A percentile compares a stretch with the other conserved stretches of the same genome.
phyloP scores from a whole-genome alignment of 2,888 invertebrate species.

The Dasypolia templi region DNA sequence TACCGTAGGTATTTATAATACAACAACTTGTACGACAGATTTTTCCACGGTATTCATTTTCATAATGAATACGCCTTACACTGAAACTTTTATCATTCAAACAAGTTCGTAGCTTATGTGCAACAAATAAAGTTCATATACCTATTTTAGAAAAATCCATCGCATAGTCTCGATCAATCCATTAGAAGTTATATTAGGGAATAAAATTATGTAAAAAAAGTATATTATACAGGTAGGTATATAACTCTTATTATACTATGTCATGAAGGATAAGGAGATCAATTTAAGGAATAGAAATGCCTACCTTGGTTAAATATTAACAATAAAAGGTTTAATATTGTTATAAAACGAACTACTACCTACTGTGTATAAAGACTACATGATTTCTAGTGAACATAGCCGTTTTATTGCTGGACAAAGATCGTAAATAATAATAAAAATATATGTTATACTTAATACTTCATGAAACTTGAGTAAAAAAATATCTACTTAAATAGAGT shows the following conservation, averaged over 20 bases:
- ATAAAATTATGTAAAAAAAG: slow-evolving; percentile 21
- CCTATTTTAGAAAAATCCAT: slow-evolving; percentile 4
- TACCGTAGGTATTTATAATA: too few relatives aligned
- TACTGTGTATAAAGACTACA: slow-evolving; percentile 77
- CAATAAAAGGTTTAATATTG: slow-evolving; percentile 66
- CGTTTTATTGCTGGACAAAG: slow-evolving; percentile 49
- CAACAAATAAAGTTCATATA: slow-evolving; percentile 8
- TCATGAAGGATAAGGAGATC: slow-evolving; percentile 81
- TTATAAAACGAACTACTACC: slow-evolving; percentile 74
- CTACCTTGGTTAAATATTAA: slow-evolving; percentile 61
- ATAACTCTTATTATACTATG: slow-evolving; percentile 55
- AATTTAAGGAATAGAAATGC: slow-evolving; percentile 86
- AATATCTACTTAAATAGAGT: slow-evolving; percentile 11
- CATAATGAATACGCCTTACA: not conserved
- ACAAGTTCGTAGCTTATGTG: not conserved
- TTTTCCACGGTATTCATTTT: not conserved
- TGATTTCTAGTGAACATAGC: slow-evolving; percentile 61
- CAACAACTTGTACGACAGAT: too few relatives aligned
- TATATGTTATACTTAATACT: slow-evolving; percentile 18
- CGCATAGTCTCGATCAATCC: not conserved
- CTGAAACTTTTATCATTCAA: not conserved
- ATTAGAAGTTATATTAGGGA: slow-evolving; percentile 6
- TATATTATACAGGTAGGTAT: slow-evolving; percentile 26
- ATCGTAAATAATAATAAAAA: slow-evolving; percentile 39
- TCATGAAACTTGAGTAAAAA: slow-evolving; percentile 29